Base-by-base conservation (phyloP, 2,113 vertebrate genomes). In the Motacilla tschutschensis region DNA sequence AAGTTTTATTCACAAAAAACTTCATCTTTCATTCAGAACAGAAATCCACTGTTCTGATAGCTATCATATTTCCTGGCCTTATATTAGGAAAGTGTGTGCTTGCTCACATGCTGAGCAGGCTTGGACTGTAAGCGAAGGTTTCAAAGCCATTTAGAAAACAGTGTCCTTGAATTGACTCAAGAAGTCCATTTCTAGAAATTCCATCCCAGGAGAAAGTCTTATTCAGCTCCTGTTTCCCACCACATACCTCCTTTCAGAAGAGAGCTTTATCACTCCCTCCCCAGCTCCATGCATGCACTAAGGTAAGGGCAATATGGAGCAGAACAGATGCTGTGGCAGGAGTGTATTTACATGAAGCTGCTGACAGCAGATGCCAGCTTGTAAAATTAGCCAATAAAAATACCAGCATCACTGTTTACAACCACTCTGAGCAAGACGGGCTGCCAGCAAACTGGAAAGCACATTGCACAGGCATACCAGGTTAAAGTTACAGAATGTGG, bases 321-420 rank as follows among this genome's bases (percentile, higher is more conserved):
- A 71, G 93, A 96, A 90, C 96, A 96, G 96, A 96, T 96, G 95
- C 93, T 94, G 40, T 75, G 72, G 93, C 93, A 90, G 89, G 93
- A 95, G 85, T 79, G 71, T 95, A 93, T 97, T 97, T 97, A 95
- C 94, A 93, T 12, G 94, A 95, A 94, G 93, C 91, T 92, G 90
- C 90, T 93, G 79, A 72, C 72, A 90, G 84, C 96, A 97, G 95
- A 96, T 97, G 94, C 92, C 50, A 82, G 73, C 89, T 92, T 95
- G 83, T 51, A 88, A 85, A 94, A 95, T 85, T 78, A 95, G 81
- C 93, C 95, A 96, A 83, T 92, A 90, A 90, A 95, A 95, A 91
- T 85, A 87, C 80, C 85, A 87, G 82, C 85, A 88, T 81, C 77
- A 88, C 85, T 93, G 81, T 75, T 95, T 92, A 94, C 81, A 92